phyloP scores from a whole-genome alignment of 2,888 invertebrate genomes.

The Drosophila robusta region DNA sequence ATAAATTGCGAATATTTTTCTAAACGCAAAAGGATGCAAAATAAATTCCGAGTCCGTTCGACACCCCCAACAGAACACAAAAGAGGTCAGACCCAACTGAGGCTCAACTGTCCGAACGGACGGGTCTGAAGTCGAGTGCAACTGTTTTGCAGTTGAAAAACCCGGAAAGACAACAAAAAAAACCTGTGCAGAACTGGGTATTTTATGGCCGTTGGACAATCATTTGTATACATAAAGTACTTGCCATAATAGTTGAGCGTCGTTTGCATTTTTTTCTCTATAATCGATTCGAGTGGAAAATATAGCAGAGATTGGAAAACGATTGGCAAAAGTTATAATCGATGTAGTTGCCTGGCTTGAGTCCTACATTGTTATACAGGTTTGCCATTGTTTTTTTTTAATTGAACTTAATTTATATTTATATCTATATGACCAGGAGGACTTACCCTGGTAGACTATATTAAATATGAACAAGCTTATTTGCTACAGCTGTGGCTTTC shows the following conservation, averaged over 20 bases:
- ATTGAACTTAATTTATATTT: too few relatives aligned
- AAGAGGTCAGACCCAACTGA: conserved; percentile 47
- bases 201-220: conserved; percentile 56
- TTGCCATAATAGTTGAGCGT: conserved; percentile 42
- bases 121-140: conserved; percentile 30
- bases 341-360: too few relatives aligned
- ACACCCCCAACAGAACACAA: conserved; percentile 52
- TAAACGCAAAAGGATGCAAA: conserved; percentile 72
- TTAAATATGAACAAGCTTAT: too few relatives aligned
- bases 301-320: not conserved
- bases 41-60: conserved; percentile 66
- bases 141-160: conserved; percentile 29
- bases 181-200: conserved; percentile 21
- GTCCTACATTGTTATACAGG: too few relatives aligned
- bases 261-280: conserved; percentile 28
- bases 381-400: too few relatives aligned
- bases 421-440: too few relatives aligned
- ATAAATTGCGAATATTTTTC: conserved; percentile 75
- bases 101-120: conserved; percentile 1
- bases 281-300: not conserved
- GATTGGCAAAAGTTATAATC: not conserved
- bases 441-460: too few relatives aligned
- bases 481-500: too few relatives aligned
- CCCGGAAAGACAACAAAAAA: not conserved
- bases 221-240: conserved; percentile 48